These are phyloP conservation scores for Drosophila pachea DNA, from an alignment of 1,140 invertebrate species.

Conservation along the genomic window DNA sequence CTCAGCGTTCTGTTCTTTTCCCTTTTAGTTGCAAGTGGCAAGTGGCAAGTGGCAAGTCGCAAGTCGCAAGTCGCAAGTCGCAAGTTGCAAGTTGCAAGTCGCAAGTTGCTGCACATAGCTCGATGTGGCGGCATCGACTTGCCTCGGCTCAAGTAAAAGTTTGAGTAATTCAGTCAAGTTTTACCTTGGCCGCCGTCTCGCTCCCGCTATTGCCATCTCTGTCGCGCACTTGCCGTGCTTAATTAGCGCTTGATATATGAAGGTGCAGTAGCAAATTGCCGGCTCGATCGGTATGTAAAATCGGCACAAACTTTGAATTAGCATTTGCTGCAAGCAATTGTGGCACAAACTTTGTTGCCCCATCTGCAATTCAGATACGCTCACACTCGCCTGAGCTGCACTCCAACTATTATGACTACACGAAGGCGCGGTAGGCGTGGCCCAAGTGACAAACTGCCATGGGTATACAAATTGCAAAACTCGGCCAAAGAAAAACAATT, in stretches of 20 bases:
- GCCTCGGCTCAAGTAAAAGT: conserved; percentile 50
- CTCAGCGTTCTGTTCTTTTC: conserved; percentile 41
- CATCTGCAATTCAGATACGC: neutral
- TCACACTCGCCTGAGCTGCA: neutral
- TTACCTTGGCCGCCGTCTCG: conserved; percentile 2
- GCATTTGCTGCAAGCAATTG: conserved; percentile 31
- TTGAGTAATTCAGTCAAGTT: conserved; percentile 26
- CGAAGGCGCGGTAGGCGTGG: no score
- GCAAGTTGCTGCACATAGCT: conserved; percentile 36
- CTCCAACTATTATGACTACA: no score
- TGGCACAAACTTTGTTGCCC: conserved; percentile 2
- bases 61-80: conserved; percentile 8
- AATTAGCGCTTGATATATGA: conserved; percentile 66
- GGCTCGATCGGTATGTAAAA: conserved; percentile 21
- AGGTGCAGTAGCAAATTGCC: conserved; percentile 26
- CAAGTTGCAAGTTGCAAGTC: conserved; percentile 20
- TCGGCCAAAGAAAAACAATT: no score
- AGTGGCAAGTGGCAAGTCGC: conserved; percentile 16
- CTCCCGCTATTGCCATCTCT: neutral
- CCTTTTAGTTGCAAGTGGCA: conserved; percentile 45
- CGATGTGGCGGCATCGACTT: conserved; percentile 9
- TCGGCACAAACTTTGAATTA: conserved; percentile 27
- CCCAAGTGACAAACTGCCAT: no score
- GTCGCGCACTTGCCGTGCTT: conserved; percentile 29
- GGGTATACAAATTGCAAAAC: no score